Base-by-base conservation (phyloP, 2,113 vertebrate species). In the Vidua chalybeata region DNA sequence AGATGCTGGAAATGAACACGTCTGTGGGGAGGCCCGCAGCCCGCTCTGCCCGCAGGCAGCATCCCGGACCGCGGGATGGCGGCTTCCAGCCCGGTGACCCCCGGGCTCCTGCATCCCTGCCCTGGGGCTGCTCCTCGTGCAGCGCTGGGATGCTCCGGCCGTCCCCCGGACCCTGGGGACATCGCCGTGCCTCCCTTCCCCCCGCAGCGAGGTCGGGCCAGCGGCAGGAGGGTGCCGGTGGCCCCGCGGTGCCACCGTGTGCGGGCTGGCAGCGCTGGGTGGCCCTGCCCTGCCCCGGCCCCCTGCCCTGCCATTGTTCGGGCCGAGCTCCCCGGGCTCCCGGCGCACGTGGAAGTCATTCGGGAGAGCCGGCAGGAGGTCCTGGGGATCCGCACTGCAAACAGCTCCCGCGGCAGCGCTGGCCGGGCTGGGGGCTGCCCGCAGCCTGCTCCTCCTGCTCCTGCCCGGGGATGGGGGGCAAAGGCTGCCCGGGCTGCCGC, bases 291-390 rank as follows among this genome's bases (percentile, higher is more conserved):
- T 39, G 39, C 39, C 39, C 39, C 39, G 39, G 39, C 39, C 10
- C 39, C 39, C 39, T 39, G 74, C 43, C 43, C 43, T 37, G 55
- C 87, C 43, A 86, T 89, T 94, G 94, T 84, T 87, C 0, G 63
- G 64, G 51, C 79, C 24, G 37, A 80, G 17, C 48, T 58, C 78
- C 83, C 10, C 4, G 16, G 87, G 39, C 39, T 39, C 39, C 39
- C 39, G 39, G 39, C 39, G 39, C 39, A 39, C 39, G 87, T 92
- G 94, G 93, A 58, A 95, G 15, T 1, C 26, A 46, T 95, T 95
- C 66, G 2, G 31, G 87, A 93, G 74, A 35, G 35, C 35, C 7
- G 35, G 35, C 35, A 35, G 35, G 35, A 74, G 84, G 87, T 39
- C 39, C 10, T 39, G 39, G 39, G 39, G 39, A 39, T 10, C 39